These are phyloP conservation scores for Channa maculata DNA, from an alignment of 2,113 vertebrate species.

Conservation along the genomic window DNA sequence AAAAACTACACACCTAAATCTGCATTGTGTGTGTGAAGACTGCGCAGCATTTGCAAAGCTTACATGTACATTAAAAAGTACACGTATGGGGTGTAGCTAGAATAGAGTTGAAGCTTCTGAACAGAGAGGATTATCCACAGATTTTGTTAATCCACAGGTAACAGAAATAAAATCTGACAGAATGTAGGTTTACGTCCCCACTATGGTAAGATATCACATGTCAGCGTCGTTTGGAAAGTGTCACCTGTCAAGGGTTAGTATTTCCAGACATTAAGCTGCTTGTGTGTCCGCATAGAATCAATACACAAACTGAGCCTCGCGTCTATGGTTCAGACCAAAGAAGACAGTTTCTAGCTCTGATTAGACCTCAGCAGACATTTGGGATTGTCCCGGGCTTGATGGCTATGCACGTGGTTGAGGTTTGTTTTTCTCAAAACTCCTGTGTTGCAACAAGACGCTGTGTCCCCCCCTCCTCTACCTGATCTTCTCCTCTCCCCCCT, in stretches of 20 bases:
- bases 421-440: slow-evolving; percentile 44
- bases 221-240: slow-evolving; percentile 25
- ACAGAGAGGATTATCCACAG: too few species aligned
- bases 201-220: not conserved
- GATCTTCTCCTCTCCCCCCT: slow-evolving; percentile 47
- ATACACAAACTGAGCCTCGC: slow-evolving; percentile 1
- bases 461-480: slow-evolving; percentile 10
- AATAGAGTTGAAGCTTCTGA: too few species aligned
- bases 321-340: slow-evolving; percentile 26
- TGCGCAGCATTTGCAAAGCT: too few species aligned
- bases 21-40: too few species aligned
- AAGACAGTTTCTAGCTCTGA: slow-evolving; percentile 27
- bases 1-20: too few species aligned
- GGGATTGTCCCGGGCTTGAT: slow-evolving; percentile 19
- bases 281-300: not conserved
- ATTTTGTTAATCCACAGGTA: too few species aligned
- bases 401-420: slow-evolving; percentile 30
- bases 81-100: too few species aligned
- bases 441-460: slow-evolving; percentile 43
- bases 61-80: too few species aligned
- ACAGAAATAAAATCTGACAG: too few species aligned
- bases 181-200: too few species aligned
- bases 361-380: slow-evolving; percentile 5
- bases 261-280: not conserved
- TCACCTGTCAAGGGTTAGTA: slow-evolving; percentile 4